Conservation (phyloP, 2,888 invertebrate genomes). For the Patella ulyssiponensis region DNA sequence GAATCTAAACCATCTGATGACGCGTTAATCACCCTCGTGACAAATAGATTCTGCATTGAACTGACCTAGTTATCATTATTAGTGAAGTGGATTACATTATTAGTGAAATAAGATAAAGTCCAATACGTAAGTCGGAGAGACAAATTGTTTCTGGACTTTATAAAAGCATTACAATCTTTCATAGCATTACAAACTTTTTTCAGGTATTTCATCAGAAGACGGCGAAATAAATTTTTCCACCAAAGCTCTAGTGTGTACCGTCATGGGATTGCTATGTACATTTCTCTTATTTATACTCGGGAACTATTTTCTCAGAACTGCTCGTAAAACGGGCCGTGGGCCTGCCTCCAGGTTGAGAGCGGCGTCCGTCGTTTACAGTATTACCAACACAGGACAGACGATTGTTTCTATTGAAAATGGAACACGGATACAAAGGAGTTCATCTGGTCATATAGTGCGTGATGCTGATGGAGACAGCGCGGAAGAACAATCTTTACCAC, state of each 20-base stretch:
- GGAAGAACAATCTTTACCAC: no score
- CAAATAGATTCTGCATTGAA: no score
- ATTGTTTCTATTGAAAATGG: slow-evolving; percentile 1
- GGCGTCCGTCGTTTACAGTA: background rate
- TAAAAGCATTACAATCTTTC: no score
- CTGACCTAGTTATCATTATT: no score
- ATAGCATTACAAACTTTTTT: background rate
- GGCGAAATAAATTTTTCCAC: background rate
- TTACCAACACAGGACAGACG: background rate
- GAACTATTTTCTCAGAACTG: background rate
- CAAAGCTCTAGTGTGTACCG: background rate
- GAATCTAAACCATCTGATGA: no score
- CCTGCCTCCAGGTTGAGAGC: background rate
- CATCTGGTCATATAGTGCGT: background rate
- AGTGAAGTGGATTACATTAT: no score
- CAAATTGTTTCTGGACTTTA: no score
- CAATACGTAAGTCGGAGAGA: no score
- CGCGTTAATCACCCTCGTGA: no score
- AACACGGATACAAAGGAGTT: background rate
- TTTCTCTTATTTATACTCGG: background rate
- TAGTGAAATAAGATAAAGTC: no score
- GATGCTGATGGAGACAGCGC: background rate
- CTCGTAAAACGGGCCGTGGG: background rate
- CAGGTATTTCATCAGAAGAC: background rate
- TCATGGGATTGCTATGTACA: background rate